Evolutionary conservation across 1,140 invertebrate genomes (phyloP), one percentile per base, ranked within the genome.

Genomic region (Drosophila repletoides): DNA sequence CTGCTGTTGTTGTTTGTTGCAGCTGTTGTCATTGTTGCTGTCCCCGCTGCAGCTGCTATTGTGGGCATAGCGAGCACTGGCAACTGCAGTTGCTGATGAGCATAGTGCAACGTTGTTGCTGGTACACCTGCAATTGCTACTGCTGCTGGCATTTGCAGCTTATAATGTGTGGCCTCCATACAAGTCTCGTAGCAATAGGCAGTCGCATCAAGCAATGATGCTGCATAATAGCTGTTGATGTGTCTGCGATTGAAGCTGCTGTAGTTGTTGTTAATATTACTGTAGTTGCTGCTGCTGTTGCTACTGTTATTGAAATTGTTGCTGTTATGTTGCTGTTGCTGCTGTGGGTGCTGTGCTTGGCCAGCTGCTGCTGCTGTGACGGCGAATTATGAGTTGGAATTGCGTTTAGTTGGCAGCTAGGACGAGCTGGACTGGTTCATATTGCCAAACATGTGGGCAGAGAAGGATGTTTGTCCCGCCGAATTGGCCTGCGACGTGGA

Each of bases 381-480:
- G 71, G 79, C 64, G 75, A 89, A 90, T 90, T 90, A 90, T 84
- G 88, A 90, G 63, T 90, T 90, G 36, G 89, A 90, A 81, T 90
- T 89, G 41, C 89, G 88, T 75, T 90, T 90, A 51, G 83, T 89
- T 88, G 81, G 91, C 94, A 90, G 91, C 94, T 95, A 95, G 92
- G 94, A 95, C 79, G 94, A 95, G 88, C 94, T 95, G 46, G 94
- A 95, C 59, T 94, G 94, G 91, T 95, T 95, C 93, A 95, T 94
- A 70, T 94, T 94, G 88, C 93, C 94, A 90, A 95, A 95, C 92
- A 95, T 94, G 76, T 94, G 94, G 71, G 93, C 93, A 63, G 93
- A 93, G 86, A 95, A 94, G 55, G 93, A 93, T 51, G 92, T 92
- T 65, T 93, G 92, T 48, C 88, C 88, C 3, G 84, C 83, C 26